Evolutionary conservation across 1,140 invertebrate genomes (phyloP).

Genomic region (Drosophila grimshawi): DNA sequence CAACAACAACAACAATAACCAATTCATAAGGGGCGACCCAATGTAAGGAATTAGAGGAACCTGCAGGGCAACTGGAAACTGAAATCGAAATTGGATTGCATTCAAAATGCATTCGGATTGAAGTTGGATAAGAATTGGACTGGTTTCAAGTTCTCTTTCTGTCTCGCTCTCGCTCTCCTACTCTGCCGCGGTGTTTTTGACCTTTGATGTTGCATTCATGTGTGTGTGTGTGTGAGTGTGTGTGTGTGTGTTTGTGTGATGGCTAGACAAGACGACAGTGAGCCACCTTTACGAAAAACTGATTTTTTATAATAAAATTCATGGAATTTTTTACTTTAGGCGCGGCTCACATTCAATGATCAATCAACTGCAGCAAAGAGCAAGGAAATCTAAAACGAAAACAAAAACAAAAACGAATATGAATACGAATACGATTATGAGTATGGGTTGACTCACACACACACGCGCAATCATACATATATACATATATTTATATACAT

Average conservation of each 20-base stretch:
- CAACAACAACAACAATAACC: constrained; percentile 3
- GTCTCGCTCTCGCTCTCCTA: neutral
- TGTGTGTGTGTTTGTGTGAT: constrained; percentile 21
- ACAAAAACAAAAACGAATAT: constrained; percentile 60
- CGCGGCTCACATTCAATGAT: constrained; percentile 69
- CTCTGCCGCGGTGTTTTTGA: constrained; percentile 44
- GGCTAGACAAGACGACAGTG: constrained; percentile 17
- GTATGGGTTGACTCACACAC: constrained; percentile 60
- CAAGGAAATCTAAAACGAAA: constrained; percentile 36
- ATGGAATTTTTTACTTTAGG: constrained; percentile 77
- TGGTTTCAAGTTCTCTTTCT: constrained; percentile 29
- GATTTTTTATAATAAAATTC: constrained; percentile 76
- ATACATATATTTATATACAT: neutral
- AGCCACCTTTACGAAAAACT: constrained; percentile 64
- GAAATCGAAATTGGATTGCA: constrained; percentile 45
- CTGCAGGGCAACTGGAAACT: constrained; percentile 35
- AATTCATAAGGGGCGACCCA: constrained; percentile 16
- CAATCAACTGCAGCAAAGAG: constrained; percentile 70
- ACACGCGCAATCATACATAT: constrained; percentile 14
- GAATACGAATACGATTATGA: constrained; percentile 53
- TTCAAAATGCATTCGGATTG: constrained; percentile 57
- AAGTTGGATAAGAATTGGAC: constrained; percentile 37
- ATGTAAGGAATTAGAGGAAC: constrained; percentile 47
- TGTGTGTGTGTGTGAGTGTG: constrained; percentile 8
- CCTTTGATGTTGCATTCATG: constrained; percentile 44